These are phyloP conservation scores for Notodonta dromedarius DNA, from an alignment of 2,888 invertebrate species.

Conservation along the genomic window DNA sequence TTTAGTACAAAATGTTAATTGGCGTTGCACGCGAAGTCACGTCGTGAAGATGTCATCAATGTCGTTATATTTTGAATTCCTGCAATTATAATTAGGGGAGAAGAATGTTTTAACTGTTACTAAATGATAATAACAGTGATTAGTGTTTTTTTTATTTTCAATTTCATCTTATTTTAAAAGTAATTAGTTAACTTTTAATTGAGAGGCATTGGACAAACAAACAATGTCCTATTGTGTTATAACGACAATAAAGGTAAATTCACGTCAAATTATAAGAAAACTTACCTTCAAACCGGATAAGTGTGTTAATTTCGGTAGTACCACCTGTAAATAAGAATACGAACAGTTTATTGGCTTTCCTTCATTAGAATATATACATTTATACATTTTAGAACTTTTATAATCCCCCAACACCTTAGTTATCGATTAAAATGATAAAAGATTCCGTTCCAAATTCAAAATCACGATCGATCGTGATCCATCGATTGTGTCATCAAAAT, in stretches of 20 bases:
- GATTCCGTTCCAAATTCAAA: neutral
- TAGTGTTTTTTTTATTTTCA: too few relatives aligned
- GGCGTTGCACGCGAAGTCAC: conserved; percentile 35
- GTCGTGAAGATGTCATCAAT: conserved; percentile 14
- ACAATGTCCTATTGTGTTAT: conserved; percentile 5
- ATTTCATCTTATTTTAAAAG: too few relatives aligned
- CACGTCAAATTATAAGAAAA: conserved; percentile 5
- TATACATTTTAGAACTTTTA: too few relatives aligned
- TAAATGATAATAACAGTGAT: too few relatives aligned
- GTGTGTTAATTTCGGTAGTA: conserved; percentile 13
- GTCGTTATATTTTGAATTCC: neutral
- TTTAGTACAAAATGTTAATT: conserved; percentile 43
- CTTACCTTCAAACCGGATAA: conserved; percentile 25
- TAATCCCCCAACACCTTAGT: neutral
- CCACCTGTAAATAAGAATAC: conserved; percentile 24
- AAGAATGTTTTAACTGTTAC: too few relatives aligned
- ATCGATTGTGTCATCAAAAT: conserved; percentile 3
- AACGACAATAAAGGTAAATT: conserved; percentile 2
- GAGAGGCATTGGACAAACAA: neutral
- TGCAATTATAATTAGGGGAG: neutral
- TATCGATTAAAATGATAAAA: neutral
- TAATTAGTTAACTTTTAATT: neutral
- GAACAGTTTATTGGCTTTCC: too few relatives aligned
- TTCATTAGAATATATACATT: too few relatives aligned
- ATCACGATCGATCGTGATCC: conserved; percentile 3